A percentile compares a stretch with the other conserved stretches of the same genome.
These are phyloP conservation scores for Trichopria drosophilae DNA, from an alignment of 2,888 invertebrate genomes.

Conservation along the genomic window DNA sequence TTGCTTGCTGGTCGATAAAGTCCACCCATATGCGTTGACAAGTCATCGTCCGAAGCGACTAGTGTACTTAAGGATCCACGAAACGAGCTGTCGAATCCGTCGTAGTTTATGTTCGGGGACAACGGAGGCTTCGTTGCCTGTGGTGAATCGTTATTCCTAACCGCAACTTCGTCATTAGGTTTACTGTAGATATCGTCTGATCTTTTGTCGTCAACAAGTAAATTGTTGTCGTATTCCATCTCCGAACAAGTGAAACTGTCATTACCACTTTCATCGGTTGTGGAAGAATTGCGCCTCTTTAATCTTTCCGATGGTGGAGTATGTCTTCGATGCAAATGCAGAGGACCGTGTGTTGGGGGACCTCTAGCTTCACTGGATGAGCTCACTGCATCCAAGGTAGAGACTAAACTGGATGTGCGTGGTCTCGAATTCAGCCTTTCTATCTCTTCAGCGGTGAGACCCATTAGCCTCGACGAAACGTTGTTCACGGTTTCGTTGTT, in stretches of 20 bases:
- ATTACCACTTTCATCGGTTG: conserved; percentile 90
- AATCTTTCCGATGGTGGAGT: conserved; percentile 74
- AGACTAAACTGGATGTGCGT: conserved; percentile 86
- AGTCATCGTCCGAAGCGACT: conserved; percentile 90
- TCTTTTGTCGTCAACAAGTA: conserved; percentile 77
- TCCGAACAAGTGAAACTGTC: conserved; percentile 98
- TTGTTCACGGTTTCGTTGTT: conserved; percentile 64
- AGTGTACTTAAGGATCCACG: conserved; percentile 90
- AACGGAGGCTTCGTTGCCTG: conserved; percentile 66
- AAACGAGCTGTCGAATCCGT: conserved; percentile 92
- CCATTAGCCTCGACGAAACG: conserved; percentile 73
- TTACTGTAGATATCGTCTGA: conserved; percentile 66
- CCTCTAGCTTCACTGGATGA: conserved; percentile 82
- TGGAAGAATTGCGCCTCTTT: conserved; percentile 75
- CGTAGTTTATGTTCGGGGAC: conserved; percentile 75
- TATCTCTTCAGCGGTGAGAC: conserved; percentile 90
- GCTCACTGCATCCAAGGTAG: conserved; percentile 91
- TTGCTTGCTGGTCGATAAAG: conserved; percentile 80
- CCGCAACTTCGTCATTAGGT: conserved; percentile 59
- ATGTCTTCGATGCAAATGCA: conserved; percentile 68
- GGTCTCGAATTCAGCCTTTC: conserved; percentile 86
- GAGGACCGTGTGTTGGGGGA: conserved; percentile 68
- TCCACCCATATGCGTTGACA: conserved; percentile 79
- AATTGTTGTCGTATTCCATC: conserved; percentile 96
- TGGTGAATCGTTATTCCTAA: conserved; percentile 59